phyloP scores from a whole-genome alignment of 2,888 invertebrate species.

The Athalia circularis region DNA sequence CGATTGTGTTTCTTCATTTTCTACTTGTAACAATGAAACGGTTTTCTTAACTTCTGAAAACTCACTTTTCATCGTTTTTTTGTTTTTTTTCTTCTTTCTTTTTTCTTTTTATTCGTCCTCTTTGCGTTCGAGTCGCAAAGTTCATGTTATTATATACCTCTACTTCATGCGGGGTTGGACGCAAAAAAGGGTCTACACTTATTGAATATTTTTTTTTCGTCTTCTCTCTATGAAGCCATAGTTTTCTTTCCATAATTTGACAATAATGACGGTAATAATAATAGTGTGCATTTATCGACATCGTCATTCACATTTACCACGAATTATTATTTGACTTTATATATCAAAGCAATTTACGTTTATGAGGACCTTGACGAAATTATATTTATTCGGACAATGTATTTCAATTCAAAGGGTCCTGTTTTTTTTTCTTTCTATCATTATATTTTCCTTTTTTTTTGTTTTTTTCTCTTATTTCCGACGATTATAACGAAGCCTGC shows the following conservation, averaged over 20 bases:
- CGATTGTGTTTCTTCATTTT: conserved; percentile 29
- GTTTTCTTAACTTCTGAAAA: background rate
- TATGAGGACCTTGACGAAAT: too few species aligned
- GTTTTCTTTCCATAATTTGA: background rate
- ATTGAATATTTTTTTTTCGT: background rate
- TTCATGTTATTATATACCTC: background rate
- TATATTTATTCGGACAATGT: too few species aligned
- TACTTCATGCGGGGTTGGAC: too few species aligned
- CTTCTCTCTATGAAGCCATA: background rate
- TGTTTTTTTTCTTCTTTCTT: conserved; percentile 3
- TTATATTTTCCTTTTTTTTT: too few species aligned
- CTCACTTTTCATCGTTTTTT: background rate
- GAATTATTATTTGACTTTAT: too few species aligned
- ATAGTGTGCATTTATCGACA: too few species aligned
- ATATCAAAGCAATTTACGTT: too few species aligned
- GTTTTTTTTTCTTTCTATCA: background rate
- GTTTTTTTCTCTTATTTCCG: too few species aligned
- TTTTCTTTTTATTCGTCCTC: background rate
- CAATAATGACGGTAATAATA: too few species aligned
- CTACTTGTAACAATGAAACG: conserved; percentile 6
- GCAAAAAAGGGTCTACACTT: background rate
- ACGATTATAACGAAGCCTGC: too few species aligned
- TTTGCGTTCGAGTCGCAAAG: background rate
- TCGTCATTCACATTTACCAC: too few species aligned
- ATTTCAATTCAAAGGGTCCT: background rate